phyloP scores from a whole-genome alignment of 2,797 vertebrate species.

The Sebastes diaconus region DNA sequence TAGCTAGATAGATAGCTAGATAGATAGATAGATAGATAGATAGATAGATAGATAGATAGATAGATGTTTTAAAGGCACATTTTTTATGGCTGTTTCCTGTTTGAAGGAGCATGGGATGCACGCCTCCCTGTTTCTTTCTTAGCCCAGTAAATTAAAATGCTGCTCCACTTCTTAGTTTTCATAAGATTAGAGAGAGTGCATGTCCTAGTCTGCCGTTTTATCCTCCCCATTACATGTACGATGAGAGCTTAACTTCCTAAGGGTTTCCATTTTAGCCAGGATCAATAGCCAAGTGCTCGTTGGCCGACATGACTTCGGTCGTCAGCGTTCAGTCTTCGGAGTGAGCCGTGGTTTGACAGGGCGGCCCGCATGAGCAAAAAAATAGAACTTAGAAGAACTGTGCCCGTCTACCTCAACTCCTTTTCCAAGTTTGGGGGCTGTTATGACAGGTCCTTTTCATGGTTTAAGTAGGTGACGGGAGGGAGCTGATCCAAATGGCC shows the following conservation, averaged over 20 bases:
- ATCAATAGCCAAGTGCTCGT: conserved; percentile 74
- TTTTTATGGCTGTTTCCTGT: neutral
- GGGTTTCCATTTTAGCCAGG: conserved; percentile 74
- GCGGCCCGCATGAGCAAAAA: conserved; percentile 41
- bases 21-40: no score
- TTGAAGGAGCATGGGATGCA: conserved; percentile 6
- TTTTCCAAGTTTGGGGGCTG: conserved; percentile 47
- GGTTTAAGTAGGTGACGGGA: conserved; percentile 68
- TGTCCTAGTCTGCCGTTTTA: conserved; percentile 68
- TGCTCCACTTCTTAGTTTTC: conserved; percentile 73
- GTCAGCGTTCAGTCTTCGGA: conserved; percentile 41
- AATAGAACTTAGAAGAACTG: conserved; percentile 29
- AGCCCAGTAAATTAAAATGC: conserved; percentile 67
- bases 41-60: no score
- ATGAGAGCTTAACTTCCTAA: conserved; percentile 73
- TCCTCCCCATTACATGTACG: conserved; percentile 69
- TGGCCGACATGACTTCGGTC: conserved; percentile 60
- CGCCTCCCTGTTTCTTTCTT: conserved; percentile 36
- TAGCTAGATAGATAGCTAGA: no score
- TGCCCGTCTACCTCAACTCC: conserved; percentile 26
- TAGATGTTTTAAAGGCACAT: no score
- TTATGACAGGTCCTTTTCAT: conserved; percentile 56
- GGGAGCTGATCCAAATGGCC: conserved; percentile 67
- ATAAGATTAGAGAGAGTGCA: conserved; percentile 75
- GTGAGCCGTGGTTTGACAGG: conserved; percentile 23